Evolutionary conservation across 2,113 vertebrate species (phyloP), one percentile per base, ranked within the genome.

Genomic region (Sturnus vulgaris): DNA sequence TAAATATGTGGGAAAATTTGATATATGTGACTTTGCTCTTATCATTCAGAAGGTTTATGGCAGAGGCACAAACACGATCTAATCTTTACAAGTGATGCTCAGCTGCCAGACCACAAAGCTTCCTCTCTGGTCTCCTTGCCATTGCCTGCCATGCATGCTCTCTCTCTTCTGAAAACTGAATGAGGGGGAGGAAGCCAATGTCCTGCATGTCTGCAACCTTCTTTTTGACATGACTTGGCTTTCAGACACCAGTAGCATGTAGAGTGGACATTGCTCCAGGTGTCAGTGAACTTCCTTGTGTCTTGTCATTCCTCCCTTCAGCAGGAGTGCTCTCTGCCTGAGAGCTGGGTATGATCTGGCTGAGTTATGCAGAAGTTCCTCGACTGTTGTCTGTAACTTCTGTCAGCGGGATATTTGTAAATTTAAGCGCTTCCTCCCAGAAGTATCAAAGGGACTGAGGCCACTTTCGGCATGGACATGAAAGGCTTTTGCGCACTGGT

Each of bases 401-500:
- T 95, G 86, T 68, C 88, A 79, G 86, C 0, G 15, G 90, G 86
- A 57, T 92, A 92, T 96, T 94, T 93, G 95, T 96, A 84, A 86
- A 79, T 93, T 86, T 92, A 90, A 94, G 72, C 0, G 31, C 86
- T 96, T 95, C 95, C 94, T 95, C 80, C 72, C 90, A 86, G 72
- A 92, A 92, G 65, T 95, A 93, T 96, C 93, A 96, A 96, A 96
- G 76, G 86, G 90, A 68, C 92, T 71, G 76, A 83, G 88, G 90
- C 94, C 72, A 96, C 93, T 94, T 95, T 90, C 94, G 92, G 85
- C 86, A 31, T 47, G 72, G 92, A 94, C 95, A 92, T 96, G 93
- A 95, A 96, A 96, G 95, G 44, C 86, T 92, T 92, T 92, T 8
- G 1, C 3, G 8, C 69, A 15, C 76, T 83, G 52, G 90, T 90